A percentile compares a stretch with the other conserved stretches of the same genome.
Conservation (phyloP, 2,888 invertebrate species). For the Schizaphis graminum region DNA sequence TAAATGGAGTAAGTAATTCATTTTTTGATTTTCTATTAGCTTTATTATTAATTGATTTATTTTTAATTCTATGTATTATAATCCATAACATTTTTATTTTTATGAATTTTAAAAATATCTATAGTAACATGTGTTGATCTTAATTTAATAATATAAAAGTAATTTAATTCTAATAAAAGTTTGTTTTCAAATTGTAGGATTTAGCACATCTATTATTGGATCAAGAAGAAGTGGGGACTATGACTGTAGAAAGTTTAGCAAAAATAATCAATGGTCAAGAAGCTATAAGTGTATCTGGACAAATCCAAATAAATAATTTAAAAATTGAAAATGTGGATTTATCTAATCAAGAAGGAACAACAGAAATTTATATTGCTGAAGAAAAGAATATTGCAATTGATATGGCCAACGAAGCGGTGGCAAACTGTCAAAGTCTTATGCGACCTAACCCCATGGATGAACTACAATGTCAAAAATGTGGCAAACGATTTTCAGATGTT, state of each 20-base stretch:
- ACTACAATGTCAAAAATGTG: conserved; percentile 67
- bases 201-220: conserved; percentile 60
- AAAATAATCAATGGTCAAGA: conserved; percentile 62
- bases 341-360: conserved; percentile 27
- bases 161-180: background rate
- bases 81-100: background rate
- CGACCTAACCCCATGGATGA: conserved; percentile 58
- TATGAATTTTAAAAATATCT: background rate
- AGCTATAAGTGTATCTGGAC: conserved; percentile 52
- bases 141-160: background rate
- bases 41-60: background rate
- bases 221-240: conserved; percentile 58
- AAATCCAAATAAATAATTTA: conserved; percentile 62
- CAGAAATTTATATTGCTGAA: conserved; percentile 59
- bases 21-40: background rate
- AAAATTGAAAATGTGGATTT: conserved; percentile 63
- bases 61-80: background rate
- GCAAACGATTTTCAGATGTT: conserved; percentile 67
- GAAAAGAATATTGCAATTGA: conserved; percentile 55
- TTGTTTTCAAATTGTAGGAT: conserved; percentile 26
- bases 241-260: conserved; percentile 59
- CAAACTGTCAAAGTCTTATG: conserved; percentile 61
- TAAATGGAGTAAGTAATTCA: conserved; percentile 60
- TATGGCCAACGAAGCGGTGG: conserved; percentile 61
- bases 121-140: background rate